These are phyloP conservation scores for Distichodus sexfasciatus DNA, from an alignment of 2,797 vertebrate genomes.

Conservation along the genomic window DNA sequence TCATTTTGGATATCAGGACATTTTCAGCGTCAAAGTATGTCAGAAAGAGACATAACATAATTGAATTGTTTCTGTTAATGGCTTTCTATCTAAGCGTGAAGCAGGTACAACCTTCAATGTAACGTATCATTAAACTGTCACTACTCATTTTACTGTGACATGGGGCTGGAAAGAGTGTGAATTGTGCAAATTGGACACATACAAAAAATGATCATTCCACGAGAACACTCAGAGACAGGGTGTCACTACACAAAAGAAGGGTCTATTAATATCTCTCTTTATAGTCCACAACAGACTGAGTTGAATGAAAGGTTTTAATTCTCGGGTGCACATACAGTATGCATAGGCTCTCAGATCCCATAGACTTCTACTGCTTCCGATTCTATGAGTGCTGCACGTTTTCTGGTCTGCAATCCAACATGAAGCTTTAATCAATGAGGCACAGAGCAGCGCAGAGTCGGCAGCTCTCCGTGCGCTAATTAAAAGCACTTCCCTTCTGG, in stretches of 20 bases:
- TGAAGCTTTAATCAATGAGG: slow-evolving; percentile 35
- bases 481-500: slow-evolving; percentile 26
- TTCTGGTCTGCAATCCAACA: slow-evolving; percentile 31
- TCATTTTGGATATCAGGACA: too few species aligned
- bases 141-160: neutral
- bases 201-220: neutral
- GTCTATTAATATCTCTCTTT: neutral
- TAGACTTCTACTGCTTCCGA: slow-evolving; percentile 1
- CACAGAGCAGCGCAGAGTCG: neutral
- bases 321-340: neutral
- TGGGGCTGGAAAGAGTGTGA: neutral
- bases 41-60: neutral
- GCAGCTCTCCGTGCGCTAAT: slow-evolving; percentile 5
- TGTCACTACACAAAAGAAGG: too few species aligned
- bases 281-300: neutral
- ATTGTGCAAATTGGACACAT: neutral
- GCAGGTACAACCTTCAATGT: neutral
- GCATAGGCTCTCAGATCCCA: neutral
- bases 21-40: too few species aligned
- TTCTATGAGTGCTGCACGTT: slow-evolving; percentile 17
- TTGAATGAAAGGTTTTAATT: neutral
- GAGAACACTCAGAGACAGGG: neutral
- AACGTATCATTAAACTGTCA: neutral
- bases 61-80: neutral
- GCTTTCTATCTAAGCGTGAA: neutral